phyloP scores from a whole-genome alignment of 2,888 invertebrate species.

The Thyatira batis region DNA sequence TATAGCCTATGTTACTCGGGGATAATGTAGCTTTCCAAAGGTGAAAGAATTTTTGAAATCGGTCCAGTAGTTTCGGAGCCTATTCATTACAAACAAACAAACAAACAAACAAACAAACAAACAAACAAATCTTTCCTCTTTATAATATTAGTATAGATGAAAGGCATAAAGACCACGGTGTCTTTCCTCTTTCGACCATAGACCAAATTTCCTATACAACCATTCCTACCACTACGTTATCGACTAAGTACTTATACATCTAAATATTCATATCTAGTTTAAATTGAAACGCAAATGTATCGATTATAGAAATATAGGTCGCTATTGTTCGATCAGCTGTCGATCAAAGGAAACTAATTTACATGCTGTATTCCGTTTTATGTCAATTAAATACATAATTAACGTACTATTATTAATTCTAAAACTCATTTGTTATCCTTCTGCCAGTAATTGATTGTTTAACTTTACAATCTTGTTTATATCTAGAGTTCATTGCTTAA shows the following conservation, averaged over 20 bases:
- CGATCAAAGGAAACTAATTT: constrained; percentile 1
- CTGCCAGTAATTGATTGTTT: background rate
- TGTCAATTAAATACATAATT: background rate
- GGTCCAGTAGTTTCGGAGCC: no score
- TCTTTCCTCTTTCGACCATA: no score
- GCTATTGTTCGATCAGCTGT: constrained; percentile 2
- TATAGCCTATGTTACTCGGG: no score
- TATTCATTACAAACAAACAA: no score
- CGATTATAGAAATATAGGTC: background rate
- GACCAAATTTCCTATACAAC: no score
- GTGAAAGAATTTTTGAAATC: no score
- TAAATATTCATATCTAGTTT: background rate
- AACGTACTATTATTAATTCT: background rate
- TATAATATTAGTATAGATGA: no score
- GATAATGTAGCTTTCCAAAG: no score
- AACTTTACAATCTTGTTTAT: background rate
- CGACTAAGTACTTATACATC: background rate
- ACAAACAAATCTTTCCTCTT: no score
- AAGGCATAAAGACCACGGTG: no score
- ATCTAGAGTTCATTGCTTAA: background rate
- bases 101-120: no score
- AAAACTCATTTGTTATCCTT: background rate
- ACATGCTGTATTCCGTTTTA: background rate
- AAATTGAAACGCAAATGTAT: background rate
- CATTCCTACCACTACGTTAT: no score